phyloP scores from a whole-genome alignment of 2,797 vertebrate species.

The Anableps anableps region DNA sequence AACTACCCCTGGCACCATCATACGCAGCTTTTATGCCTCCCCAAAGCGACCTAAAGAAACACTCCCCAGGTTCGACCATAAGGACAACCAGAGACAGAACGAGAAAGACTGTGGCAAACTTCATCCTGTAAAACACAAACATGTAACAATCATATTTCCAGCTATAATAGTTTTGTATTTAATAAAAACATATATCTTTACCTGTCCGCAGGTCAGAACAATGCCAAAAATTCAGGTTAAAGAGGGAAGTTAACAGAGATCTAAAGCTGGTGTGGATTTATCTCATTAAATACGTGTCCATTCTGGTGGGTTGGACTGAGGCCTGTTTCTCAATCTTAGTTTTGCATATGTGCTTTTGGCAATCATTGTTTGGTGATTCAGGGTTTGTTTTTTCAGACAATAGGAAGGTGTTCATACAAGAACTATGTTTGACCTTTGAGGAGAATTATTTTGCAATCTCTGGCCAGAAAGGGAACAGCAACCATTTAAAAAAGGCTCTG shows the following conservation, averaged over 20 bases:
- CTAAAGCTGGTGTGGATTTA: neutral
- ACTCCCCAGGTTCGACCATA: conserved; percentile 36
- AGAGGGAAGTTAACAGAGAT: neutral
- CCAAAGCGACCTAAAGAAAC: rapidly evolving
- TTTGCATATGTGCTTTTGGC: neutral
- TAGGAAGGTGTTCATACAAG: neutral
- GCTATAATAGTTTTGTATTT: neutral
- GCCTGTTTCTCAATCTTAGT: neutral
- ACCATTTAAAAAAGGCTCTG: too few species aligned
- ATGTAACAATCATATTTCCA: neutral
- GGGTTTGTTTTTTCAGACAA: neutral
- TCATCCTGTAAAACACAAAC: conserved; percentile 36
- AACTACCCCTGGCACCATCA: neutral
- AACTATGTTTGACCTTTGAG: neutral
- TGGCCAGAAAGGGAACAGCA: too few species aligned
- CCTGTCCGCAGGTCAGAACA: neutral
- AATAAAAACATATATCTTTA: neutral
- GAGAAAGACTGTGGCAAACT: conserved; percentile 17
- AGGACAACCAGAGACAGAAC: conserved; percentile 28
- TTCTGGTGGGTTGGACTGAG: neutral
- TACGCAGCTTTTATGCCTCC: rapidly evolving
- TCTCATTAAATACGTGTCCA: neutral
- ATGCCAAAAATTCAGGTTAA: neutral
- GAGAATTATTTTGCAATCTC: neutral
- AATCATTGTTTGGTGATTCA: neutral